Conservation (phyloP, 2,113 vertebrate genomes). For the Phrynosoma platyrhinos region DNA sequence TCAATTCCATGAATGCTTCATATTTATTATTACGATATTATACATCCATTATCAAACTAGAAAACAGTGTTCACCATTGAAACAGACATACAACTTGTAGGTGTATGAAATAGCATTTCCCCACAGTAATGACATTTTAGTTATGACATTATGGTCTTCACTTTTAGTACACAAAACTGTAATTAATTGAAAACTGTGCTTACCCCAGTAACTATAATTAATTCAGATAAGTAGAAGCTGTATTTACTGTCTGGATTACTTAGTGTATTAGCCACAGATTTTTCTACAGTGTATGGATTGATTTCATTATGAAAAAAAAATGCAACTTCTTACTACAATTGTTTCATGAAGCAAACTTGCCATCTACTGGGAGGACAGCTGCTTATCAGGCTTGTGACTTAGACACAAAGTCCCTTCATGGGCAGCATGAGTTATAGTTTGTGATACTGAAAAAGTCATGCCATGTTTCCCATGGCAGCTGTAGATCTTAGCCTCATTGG, state of each 20-base stretch:
- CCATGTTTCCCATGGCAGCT: neutral
- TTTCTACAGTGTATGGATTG: constrained; percentile 10
- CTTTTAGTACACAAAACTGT: constrained; percentile 32
- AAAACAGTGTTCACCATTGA: constrained; percentile 18
- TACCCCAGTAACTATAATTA: constrained; percentile 31
- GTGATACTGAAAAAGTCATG: neutral
- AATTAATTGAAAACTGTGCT: constrained; percentile 37
- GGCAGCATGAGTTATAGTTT: constrained; percentile 28
- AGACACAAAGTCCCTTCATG: constrained; percentile 3
- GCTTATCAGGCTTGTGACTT: constrained; percentile 25
- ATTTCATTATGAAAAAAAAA: constrained; percentile 11
- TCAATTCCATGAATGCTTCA: neutral
- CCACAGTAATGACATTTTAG: constrained; percentile 31
- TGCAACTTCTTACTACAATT: constrained; percentile 35
- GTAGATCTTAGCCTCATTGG: neutral
- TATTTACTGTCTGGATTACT: constrained; percentile 42
- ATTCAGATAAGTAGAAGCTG: constrained; percentile 30
- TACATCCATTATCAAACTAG: neutral
- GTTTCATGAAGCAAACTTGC: constrained; percentile 38
- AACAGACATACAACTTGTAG: constrained; percentile 13
- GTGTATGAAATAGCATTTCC: constrained; percentile 7
- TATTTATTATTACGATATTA: neutral
- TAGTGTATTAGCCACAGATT: constrained; percentile 19
- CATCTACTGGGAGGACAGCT: constrained; percentile 21
- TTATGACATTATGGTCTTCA: constrained; percentile 34